Conservation (phyloP, 2,797 vertebrate species). For the Macropodus opercularis region DNA sequence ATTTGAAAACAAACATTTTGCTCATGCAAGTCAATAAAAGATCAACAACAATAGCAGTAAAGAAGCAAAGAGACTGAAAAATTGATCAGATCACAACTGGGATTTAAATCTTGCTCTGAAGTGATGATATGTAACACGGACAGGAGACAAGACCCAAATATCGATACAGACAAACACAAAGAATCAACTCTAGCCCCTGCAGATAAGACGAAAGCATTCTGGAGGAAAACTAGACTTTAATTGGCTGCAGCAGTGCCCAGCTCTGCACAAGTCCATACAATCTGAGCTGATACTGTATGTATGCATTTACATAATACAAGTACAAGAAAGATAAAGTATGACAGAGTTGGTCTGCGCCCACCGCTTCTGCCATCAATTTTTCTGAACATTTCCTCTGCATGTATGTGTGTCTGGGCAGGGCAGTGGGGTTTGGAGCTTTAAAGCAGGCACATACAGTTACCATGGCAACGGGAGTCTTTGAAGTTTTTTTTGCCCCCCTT, state of each 20-base stretch:
- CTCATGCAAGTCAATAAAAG: too few relatives aligned
- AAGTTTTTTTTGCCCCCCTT: slow-evolving; percentile 69
- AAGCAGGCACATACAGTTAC: slow-evolving; percentile 77
- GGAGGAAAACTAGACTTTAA: slow-evolving; percentile 48
- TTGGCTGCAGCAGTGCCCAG: slow-evolving; percentile 43
- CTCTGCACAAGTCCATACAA: slow-evolving; percentile 40
- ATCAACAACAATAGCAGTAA: slow-evolving; percentile 16
- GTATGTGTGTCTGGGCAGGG: slow-evolving; percentile 41
- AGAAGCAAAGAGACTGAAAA: slow-evolving; percentile 5
- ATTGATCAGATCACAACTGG: slow-evolving; percentile 47
- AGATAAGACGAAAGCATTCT: slow-evolving; percentile 47
- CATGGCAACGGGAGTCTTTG: slow-evolving; percentile 81
- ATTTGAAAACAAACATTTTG: too few relatives aligned
- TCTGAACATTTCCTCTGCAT: slow-evolving; percentile 62
- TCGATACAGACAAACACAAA: slow-evolving; percentile 40
- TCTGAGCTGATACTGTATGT: slow-evolving; percentile 34
- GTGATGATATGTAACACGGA: slow-evolving; percentile 49
- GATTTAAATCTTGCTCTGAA: slow-evolving; percentile 37
- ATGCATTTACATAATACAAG: too few relatives aligned
- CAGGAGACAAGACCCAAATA: slow-evolving; percentile 37
- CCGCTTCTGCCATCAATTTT: slow-evolving; percentile 49
- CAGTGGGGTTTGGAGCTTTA: slow-evolving; percentile 45
- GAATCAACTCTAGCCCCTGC: slow-evolving; percentile 12
- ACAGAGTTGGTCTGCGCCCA: slow-evolving; percentile 29
- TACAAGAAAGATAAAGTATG: slow-evolving; percentile 10